phyloP scores from a whole-genome alignment of 2,888 invertebrate species.

The Eristalis arbustorum region DNA sequence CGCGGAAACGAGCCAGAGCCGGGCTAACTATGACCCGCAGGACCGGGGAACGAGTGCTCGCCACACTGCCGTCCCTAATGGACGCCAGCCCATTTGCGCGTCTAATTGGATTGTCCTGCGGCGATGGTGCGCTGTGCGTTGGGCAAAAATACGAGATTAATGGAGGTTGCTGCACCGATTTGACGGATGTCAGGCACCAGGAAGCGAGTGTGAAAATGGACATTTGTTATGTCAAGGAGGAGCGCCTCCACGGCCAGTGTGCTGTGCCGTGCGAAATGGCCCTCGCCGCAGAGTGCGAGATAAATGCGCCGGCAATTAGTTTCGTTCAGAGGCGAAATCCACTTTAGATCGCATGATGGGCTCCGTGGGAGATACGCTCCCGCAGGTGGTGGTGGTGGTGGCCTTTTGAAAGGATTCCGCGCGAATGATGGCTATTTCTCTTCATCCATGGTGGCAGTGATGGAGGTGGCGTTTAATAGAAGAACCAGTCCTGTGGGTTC shows the following conservation, averaged over 20 bases:
- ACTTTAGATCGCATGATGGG: not conserved
- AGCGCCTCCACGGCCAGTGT: not conserved
- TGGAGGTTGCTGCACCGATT: constrained; percentile 34
- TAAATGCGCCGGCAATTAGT: not conserved
- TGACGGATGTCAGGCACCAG: constrained; percentile 38
- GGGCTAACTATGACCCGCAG: constrained; percentile 19
- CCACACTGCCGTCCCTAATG: constrained; percentile 29
- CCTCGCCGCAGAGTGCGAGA: not conserved
- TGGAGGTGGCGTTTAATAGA: not conserved
- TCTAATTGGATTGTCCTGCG: not conserved
- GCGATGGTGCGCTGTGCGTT: not conserved
- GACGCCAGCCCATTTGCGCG: constrained; percentile 58
- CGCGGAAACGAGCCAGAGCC: constrained; percentile 44
- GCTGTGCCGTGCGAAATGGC: not conserved
- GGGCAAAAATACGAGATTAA: constrained; percentile 46
- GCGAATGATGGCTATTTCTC: not conserved
- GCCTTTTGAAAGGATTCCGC: not conserved
- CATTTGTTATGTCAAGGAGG: constrained; percentile 42
- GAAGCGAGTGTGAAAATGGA: constrained; percentile 54
- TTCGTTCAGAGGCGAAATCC: not conserved
- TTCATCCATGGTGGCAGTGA: not conserved
- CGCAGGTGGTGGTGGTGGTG: not conserved
- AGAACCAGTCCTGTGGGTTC: not conserved
- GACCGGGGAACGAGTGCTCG: not conserved
- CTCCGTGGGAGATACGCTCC: not conserved